Conservation (phyloP, 2,113 vertebrate genomes). For the Perognathus longimembris region DNA sequence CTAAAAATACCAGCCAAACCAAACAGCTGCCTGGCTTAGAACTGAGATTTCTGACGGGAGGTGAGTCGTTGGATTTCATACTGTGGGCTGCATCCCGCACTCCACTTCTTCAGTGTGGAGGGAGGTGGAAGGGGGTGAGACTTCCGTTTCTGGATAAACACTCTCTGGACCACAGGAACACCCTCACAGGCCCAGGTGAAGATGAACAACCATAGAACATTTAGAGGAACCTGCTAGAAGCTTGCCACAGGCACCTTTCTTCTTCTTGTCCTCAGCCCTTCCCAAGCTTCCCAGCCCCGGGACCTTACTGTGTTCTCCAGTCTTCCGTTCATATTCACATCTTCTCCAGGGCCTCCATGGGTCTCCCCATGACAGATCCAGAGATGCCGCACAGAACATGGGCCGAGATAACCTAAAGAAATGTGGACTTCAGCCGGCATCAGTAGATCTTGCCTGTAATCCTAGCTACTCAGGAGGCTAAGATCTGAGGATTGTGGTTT, state of each 20-base stretch:
- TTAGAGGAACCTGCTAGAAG: neutral
- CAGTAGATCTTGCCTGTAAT: too few species aligned
- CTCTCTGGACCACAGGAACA: neutral
- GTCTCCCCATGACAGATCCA: neutral
- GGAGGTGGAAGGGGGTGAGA: neutral
- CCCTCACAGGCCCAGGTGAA: neutral
- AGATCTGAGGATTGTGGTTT: too few species aligned
- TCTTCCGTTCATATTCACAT: neutral
- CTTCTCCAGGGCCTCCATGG: neutral
- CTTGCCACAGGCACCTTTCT: neutral
- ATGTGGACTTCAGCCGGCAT: neutral
- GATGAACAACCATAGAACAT: neutral
- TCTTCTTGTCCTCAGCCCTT: neutral
- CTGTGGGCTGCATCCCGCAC: neutral
- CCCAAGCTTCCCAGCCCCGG: neutral
- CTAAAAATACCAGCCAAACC: slow-evolving; percentile 78
- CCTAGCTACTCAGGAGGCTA: too few species aligned
- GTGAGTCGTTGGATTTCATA: neutral
- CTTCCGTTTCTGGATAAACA: neutral
- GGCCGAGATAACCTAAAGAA: neutral
- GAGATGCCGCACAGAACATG: neutral
- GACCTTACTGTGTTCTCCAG: neutral
- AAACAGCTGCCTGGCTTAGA: slow-evolving; percentile 49
- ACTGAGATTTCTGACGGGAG: slow-evolving; percentile 41
- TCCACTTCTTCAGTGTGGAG: neutral